A percentile compares a stretch with the other conserved stretches of the same genome.
Evolutionary conservation across 2,888 invertebrate genomes (phyloP).

Genomic region (Petrolisthes cinctipes): DNA sequence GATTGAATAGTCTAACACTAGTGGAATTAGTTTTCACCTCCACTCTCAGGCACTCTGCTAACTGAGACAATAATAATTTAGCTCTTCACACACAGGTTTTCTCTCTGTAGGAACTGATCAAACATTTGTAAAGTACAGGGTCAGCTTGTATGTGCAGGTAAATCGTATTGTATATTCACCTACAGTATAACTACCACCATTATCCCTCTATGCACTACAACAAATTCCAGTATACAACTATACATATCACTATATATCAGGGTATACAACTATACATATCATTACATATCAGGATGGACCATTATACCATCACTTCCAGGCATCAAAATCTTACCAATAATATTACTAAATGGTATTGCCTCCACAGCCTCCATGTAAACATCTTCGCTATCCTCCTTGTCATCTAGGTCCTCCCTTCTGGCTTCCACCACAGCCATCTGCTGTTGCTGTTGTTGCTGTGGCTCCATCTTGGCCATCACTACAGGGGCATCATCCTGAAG

Average conservation of each 20-base stretch:
- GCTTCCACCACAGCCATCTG: no score
- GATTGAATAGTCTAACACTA: no score
- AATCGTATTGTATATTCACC: neutral
- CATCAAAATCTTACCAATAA: conserved; percentile 40
- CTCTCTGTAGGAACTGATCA: no score
- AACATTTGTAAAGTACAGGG: no score
- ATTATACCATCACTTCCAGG: neutral
- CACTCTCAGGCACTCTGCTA: no score
- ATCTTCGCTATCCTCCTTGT: conserved; percentile 49
- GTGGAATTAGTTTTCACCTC: no score
- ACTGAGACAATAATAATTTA: no score
- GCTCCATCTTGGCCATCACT: no score
- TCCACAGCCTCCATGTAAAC: conserved; percentile 50
- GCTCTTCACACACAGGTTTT: no score
- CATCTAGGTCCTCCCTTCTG: neutral
- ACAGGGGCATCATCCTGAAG: no score
- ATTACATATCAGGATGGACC: neutral
- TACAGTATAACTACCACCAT: conserved; percentile 6
- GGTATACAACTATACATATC: neutral
- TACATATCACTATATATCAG: neutral
- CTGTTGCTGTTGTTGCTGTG: no score
- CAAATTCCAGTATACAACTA: neutral
- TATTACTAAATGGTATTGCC: conserved; percentile 37
- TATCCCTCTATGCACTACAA: neutral
- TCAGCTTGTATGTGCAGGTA: no score